A percentile compares a stretch with the other conserved stretches of the same genome.
Conservation (phyloP, 2,113 vertebrate species). For the Pao palembangensis region DNA sequence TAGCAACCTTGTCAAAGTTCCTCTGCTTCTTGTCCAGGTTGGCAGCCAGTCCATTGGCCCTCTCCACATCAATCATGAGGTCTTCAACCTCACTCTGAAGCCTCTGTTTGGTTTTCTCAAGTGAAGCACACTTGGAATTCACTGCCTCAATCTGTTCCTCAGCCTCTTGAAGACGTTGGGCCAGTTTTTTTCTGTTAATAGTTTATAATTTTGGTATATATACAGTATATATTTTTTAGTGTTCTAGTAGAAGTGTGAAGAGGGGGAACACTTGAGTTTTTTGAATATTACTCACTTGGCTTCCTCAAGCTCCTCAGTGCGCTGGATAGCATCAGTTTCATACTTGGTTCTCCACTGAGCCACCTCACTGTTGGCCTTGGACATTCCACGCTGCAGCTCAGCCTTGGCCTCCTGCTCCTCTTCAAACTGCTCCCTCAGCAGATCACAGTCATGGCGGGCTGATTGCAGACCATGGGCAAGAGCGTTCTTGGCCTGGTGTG, state of each 20-base stretch:
- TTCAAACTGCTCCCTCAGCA: slow-evolving; percentile 52
- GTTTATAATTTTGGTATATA: neutral
- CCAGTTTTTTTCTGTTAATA: slow-evolving; percentile 58
- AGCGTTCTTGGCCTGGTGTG: slow-evolving; percentile 27
- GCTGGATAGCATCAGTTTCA: slow-evolving; percentile 82
- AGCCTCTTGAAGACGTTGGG: slow-evolving; percentile 64
- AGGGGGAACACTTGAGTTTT: neutral
- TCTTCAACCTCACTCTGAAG: slow-evolving; percentile 70
- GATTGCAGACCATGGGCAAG: slow-evolving; percentile 52
- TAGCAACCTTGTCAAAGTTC: slow-evolving; percentile 14
- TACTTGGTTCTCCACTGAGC: slow-evolving; percentile 86
- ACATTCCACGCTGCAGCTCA: slow-evolving; percentile 48
- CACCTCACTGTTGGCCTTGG: slow-evolving; percentile 72
- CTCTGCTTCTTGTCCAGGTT: slow-evolving; percentile 61
- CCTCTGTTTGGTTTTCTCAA: slow-evolving; percentile 68
- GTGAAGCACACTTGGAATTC: slow-evolving; percentile 63
- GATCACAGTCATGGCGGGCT: slow-evolving; percentile 47
- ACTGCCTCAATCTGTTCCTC: slow-evolving; percentile 54
- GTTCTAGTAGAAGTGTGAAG: neutral
- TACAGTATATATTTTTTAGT: neutral
- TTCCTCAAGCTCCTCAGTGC: slow-evolving; percentile 85
- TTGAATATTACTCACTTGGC: slow-evolving; percentile 66
- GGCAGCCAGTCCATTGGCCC: slow-evolving; percentile 48
- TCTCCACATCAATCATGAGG: slow-evolving; percentile 77
- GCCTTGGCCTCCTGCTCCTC: too few relatives aligned